phyloP scores from a whole-genome alignment of 2,888 invertebrate species.

The Scrobipalpa costella region DNA sequence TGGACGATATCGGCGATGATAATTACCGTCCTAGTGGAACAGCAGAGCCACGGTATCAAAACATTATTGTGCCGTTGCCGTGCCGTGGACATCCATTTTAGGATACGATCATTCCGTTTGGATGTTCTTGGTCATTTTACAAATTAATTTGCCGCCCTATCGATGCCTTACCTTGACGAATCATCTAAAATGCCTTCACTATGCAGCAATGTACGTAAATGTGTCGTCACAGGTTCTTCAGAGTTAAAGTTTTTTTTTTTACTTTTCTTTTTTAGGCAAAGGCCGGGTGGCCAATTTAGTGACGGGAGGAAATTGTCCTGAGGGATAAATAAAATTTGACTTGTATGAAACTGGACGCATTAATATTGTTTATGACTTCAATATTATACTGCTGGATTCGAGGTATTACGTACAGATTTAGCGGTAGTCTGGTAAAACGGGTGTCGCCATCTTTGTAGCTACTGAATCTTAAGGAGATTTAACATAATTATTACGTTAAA shows the following conservation, averaged over 20 bases:
- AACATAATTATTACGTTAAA: no score
- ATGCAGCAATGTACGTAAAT: background rate
- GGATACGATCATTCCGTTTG: constrained; percentile 60
- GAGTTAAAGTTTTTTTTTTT: constrained; percentile 55
- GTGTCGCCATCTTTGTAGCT: background rate
- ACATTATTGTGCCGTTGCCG: no score
- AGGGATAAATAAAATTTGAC: constrained; percentile 75
- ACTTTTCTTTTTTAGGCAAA: constrained; percentile 73
- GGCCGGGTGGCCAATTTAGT: constrained; percentile 72
- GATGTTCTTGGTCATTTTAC: background rate
- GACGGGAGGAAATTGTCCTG: constrained; percentile 76
- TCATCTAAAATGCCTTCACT: no score
- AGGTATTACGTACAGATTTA: constrained; percentile 15
- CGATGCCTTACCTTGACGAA: background rate
- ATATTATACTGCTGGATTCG: constrained; percentile 43
- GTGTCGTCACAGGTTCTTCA: background rate
- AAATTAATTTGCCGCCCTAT: background rate
- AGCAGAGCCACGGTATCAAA: no score
- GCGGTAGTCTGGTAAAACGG: background rate
- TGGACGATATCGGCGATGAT: no score
- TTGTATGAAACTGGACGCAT: constrained; percentile 62
- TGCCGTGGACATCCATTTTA: no score
- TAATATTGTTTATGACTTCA: constrained; percentile 69
- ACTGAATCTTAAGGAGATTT: no score
- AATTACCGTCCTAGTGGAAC: no score